These are phyloP conservation scores for Cerastoderma edule DNA, from an alignment of 2,888 invertebrate genomes.

Conservation along the genomic window DNA sequence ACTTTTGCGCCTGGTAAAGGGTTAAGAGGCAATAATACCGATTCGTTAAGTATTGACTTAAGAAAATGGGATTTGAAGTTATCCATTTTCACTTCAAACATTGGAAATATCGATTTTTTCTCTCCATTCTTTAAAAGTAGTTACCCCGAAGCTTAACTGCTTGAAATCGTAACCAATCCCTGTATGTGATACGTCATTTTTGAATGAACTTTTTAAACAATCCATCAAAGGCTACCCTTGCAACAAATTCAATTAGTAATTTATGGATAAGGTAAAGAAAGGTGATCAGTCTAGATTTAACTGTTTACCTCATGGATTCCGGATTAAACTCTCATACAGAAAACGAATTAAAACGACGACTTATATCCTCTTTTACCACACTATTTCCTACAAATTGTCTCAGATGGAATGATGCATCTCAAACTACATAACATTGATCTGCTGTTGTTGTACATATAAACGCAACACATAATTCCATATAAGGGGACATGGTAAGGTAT, in stretches of 20 bases:
- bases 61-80: constrained; percentile 57
- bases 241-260: constrained; percentile 28
- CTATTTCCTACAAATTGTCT: too few species aligned
- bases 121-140: constrained; percentile 8
- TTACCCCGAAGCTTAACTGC: constrained; percentile 15
- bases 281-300: too few species aligned
- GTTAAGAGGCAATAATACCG: constrained; percentile 33
- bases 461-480: too few species aligned
- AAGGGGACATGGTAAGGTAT: too few species aligned
- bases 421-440: too few species aligned
- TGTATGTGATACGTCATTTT: constrained; percentile 3
- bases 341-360: neutral
- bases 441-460: too few species aligned
- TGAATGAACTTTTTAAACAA: constrained; percentile 4
- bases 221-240: constrained; percentile 21
- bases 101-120: constrained; percentile 36
- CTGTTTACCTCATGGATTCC: too few species aligned
- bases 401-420: too few species aligned
- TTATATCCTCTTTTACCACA: too few species aligned
- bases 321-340: too few species aligned
- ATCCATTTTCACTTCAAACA: constrained; percentile 53
- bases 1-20: too few species aligned
- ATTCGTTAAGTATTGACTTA: constrained; percentile 55
- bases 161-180: neutral
- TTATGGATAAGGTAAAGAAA: constrained; percentile 3